Base-by-base conservation (phyloP, 2,113 vertebrate genomes). In the Myocastor coypus region DNA sequence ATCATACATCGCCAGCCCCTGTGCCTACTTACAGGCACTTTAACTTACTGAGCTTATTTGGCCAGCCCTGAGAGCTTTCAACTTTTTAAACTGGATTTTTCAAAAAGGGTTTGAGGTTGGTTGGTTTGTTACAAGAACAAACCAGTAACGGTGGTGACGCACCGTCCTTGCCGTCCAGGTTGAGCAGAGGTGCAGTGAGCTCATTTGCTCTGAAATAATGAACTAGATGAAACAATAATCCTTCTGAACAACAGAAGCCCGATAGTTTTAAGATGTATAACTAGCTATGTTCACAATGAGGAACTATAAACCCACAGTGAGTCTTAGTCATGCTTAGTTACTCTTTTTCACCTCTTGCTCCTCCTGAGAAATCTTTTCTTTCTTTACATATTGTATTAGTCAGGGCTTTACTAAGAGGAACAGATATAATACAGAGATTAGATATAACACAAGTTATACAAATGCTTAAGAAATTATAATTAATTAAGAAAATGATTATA, bases 161-260 rank as follows among this genome's bases (percentile, higher is more conserved):
- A 59, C 0, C 59, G 12, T 55, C 32, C 57, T 73, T 94, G 28
- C 52, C 66, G 64, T 55, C 34, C 1, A 68, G 6, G 61, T 40
- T 61, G 52, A 93, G 87, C 71, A 92, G 61, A 81, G 12, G 55
- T 42, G 50, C 73, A 28, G 32, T 87, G 57, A 73, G 37, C 24
- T 87, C n/a, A 73, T 30, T 32, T 85, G 10, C 46, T 92, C 50
- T 93, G 61, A 93, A 69, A 80, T 68, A 93, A 83, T 83, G 34
- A 78, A 91, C 11, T 50, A 59, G 61, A 30, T 90, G 9, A 83
- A 24, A n/a, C 55, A 87, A 81, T 32, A 91, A 94, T 59, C 34
- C 52, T 64, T 30, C 6, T 61, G 40, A 95, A 91, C 81, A n/a
- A 57, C 1, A 52, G 50, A 87, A 87, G 52, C 30, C 40, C 30